Evolutionary conservation across 2,113 vertebrate genomes (phyloP), one percentile per base, ranked within the genome.

Genomic region (Nothobranchius kuhntae): DNA sequence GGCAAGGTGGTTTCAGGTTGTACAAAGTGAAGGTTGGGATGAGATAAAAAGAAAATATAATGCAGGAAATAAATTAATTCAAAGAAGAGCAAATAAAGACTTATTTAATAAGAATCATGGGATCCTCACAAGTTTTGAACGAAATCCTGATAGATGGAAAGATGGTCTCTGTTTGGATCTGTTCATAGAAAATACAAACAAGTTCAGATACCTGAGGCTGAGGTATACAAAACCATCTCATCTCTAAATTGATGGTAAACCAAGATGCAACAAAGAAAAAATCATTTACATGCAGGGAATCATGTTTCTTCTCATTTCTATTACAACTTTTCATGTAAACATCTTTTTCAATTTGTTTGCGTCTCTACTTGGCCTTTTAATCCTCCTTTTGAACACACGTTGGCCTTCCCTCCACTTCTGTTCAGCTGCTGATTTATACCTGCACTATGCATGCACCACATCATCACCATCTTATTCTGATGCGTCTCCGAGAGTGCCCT

Each of bases 371-470:
- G 36, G 61, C 36, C 12, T 62, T 62, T 67, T 64, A 65, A 38
- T 53, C 30, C 57, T 71, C 53, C 61, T 68, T 71, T 84, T 9
- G 40, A 12, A 62, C 48, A 60, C 9, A 12, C 35, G 3, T 51
- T 17, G 9, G 21, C 70, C 47, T 26, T 58, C 53, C 61, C 35
- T 79, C 51, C 48, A 65, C 56, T 59, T 61, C 68, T 62, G 47
- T 62, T 72, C 65, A 48, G 47, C 73, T 70, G 64, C 45, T 77
- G 72, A 83, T 80, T 81, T 73, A 80, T 83, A 66, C 58, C 60
- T 73, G 61, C 40, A 15, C 14, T 24, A 73, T 65, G 74, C 79
- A 64, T 82, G 75, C 74, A 69, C 42, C 71, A 10, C 65, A 71
- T 80, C 56, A 67, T 73, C 46, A 30, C 61, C 47, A 56, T 66